phyloP scores from a whole-genome alignment of 2,797 vertebrate genomes.

The Tinamus major region DNA sequence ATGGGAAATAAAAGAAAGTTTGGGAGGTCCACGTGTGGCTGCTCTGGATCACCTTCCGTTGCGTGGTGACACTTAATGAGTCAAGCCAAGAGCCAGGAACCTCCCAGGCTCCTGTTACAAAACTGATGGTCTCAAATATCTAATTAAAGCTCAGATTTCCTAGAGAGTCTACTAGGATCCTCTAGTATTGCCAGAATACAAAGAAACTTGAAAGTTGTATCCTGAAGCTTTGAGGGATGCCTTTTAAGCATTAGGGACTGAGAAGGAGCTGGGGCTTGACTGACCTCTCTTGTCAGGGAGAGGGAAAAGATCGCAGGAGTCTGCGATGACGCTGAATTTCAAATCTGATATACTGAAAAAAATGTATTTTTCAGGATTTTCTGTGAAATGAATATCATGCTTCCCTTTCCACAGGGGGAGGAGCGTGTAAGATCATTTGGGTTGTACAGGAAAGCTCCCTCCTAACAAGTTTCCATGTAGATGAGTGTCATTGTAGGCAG shows the following conservation, averaged over 20 bases:
- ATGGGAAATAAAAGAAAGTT: not conserved
- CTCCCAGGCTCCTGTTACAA: not conserved
- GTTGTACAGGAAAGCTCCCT: not conserved
- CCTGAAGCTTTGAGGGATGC: not conserved
- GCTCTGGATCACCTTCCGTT: rapidly evolving
- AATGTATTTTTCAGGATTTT: not conserved
- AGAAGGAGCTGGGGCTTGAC: not conserved
- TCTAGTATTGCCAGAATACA: not conserved
- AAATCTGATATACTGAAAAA: not conserved
- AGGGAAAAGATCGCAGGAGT: not conserved
- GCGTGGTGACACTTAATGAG: rapidly evolving
- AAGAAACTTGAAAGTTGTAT: not conserved
- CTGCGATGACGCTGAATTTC: not conserved
- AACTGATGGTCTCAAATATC: not conserved
- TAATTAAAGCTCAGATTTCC: not conserved
- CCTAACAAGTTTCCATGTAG: not conserved
- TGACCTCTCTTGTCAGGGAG: not conserved
- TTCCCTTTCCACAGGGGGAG: not conserved
- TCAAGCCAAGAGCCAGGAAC: not conserved
- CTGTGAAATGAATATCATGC: not conserved
- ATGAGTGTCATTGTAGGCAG: not conserved
- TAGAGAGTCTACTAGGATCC: not conserved
- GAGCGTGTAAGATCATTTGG: not conserved
- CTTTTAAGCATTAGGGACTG: not conserved
- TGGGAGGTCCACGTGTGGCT: not conserved